A percentile compares a stretch with the other conserved stretches of the same genome.
phyloP scores from a whole-genome alignment of 2,888 invertebrate species.

The Cerastis leucographa region DNA sequence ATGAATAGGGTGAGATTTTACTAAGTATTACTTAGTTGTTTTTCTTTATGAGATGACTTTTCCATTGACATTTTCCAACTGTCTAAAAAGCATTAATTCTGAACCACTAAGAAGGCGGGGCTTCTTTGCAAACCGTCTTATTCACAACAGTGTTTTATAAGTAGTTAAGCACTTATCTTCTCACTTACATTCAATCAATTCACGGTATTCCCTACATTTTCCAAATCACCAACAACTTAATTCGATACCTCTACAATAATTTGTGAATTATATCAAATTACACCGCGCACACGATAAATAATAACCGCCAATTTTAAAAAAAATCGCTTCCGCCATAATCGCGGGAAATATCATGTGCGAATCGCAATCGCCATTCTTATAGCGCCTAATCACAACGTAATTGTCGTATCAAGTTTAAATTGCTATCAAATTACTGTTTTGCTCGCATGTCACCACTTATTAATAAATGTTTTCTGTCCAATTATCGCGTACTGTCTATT shows the following conservation, averaged over 20 bases:
- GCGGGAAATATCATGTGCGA: slow-evolving; percentile 68
- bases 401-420: slow-evolving; percentile 74
- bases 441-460: slow-evolving; percentile 75
- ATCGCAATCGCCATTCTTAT: slow-evolving; percentile 67
- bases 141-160: background rate
- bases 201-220: slow-evolving; percentile 38
- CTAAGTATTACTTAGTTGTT: background rate
- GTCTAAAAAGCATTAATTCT: background rate
- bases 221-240: slow-evolving; percentile 47
- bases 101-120: background rate
- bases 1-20: slow-evolving; percentile 1
- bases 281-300: slow-evolving; percentile 50
- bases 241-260: slow-evolving; percentile 30
- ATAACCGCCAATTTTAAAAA: slow-evolving; percentile 67
- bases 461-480: slow-evolving; percentile 58
- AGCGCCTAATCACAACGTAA: slow-evolving; percentile 71
- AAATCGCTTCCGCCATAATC: slow-evolving; percentile 67
- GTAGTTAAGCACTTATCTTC: background rate
- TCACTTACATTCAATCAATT: slow-evolving; percentile 16
- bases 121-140: background rate
- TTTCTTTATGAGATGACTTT: background rate
- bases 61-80: background rate
- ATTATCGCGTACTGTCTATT: slow-evolving; percentile 63
- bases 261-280: slow-evolving; percentile 62
- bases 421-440: slow-evolving; percentile 75